A percentile compares a stretch with the other conserved stretches of the same genome.
Evolutionary conservation across 2,888 invertebrate species (phyloP).

Genomic region (Scaptomyza tumidula): DNA sequence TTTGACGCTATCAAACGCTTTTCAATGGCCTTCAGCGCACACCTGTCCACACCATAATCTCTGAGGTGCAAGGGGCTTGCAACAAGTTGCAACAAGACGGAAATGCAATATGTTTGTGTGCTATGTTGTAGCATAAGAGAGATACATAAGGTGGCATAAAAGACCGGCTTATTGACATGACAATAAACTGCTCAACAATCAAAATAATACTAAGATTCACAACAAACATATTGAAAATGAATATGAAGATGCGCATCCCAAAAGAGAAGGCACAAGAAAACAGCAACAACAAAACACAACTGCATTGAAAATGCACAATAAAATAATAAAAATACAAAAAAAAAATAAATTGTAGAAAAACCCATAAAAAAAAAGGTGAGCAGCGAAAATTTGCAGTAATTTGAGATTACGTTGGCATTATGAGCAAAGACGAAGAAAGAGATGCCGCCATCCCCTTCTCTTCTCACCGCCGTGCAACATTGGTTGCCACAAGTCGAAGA

Average conservation of each 20-base stretch:
- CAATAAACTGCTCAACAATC: conserved; percentile 68
- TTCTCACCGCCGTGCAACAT: neutral
- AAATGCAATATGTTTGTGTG: conserved; percentile 42
- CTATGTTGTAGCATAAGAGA: neutral
- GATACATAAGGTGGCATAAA: conserved; percentile 44
- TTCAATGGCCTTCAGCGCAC: conserved; percentile 59
- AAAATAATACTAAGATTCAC: conserved; percentile 66
- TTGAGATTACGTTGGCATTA: conserved; percentile 72
- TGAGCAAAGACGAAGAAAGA: conserved; percentile 31
- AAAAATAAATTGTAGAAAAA: neutral
- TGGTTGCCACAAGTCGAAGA: neutral
- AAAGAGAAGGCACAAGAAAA: neutral
- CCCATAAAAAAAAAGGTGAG: conserved; percentile 12
- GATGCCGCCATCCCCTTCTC: neutral
- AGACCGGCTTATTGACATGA: conserved; percentile 64
- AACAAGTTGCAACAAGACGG: conserved; percentile 49
- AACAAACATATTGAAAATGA: conserved; percentile 28
- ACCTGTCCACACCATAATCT: conserved; percentile 60
- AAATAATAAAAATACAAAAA: conserved; percentile 55
- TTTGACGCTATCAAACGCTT: conserved; percentile 59
- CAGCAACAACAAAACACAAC: conserved; percentile 15
- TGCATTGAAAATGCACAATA: conserved; percentile 60
- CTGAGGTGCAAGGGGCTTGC: conserved; percentile 2
- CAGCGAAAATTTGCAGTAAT: conserved; percentile 72
- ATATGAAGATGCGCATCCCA: conserved; percentile 9